Conservation (phyloP, 2,888 invertebrate species). For the Thymelicus sylvestris region DNA sequence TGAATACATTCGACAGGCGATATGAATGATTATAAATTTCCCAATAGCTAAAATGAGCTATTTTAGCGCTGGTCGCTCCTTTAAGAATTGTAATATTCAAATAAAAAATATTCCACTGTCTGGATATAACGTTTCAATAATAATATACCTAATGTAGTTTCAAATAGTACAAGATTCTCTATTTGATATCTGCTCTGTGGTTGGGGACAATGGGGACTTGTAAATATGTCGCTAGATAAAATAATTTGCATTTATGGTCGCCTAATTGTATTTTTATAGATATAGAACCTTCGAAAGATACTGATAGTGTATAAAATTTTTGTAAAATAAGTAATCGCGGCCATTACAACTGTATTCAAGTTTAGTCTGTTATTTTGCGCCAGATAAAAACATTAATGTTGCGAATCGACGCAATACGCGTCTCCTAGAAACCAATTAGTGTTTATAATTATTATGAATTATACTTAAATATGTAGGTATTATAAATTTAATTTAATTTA, state of each 20-base stretch:
- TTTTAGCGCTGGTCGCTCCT: too few relatives aligned
- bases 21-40: too few relatives aligned
- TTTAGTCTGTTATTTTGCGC: neutral
- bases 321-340: neutral
- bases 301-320: neutral
- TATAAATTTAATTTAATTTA: neutral
- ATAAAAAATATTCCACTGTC: too few relatives aligned
- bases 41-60: too few relatives aligned
- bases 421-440: neutral
- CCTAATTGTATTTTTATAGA: constrained; percentile 6
- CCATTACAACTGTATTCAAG: neutral
- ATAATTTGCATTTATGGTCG: constrained; percentile 7
- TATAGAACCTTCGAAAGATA: neutral
- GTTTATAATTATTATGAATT: neutral
- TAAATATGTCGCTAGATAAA: constrained; percentile 14
- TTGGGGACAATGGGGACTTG: neutral
- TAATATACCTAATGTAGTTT: too few relatives aligned
- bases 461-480: neutral
- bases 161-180: too few relatives aligned
- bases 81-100: too few relatives aligned
- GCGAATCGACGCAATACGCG: neutral
- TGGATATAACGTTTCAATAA: too few relatives aligned
- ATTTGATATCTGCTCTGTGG: constrained; percentile 7
- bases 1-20: too few relatives aligned
- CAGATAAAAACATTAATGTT: neutral